Evolutionary conservation across 2,888 invertebrate genomes (phyloP).

Genomic region (Onchidella celtica): DNA sequence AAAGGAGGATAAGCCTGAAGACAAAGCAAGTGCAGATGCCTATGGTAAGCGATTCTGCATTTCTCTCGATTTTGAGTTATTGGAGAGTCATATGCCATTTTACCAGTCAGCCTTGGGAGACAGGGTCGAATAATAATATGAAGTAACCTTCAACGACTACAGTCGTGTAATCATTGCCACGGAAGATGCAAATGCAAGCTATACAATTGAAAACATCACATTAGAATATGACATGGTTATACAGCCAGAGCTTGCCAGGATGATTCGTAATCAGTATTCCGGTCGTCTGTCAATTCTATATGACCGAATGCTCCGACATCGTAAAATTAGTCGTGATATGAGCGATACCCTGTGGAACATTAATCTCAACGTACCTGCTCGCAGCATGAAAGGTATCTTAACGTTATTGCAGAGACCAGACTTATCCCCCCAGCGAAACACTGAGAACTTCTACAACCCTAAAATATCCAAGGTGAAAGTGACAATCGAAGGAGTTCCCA

Average conservation of each 20-base stretch:
- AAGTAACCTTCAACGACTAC: slow-evolving; percentile 46
- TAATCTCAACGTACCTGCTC: not conserved
- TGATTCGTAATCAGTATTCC: too few relatives aligned
- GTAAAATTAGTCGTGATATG: slow-evolving; percentile 1
- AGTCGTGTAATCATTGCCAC: not conserved
- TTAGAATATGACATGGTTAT: slow-evolving; percentile 7
- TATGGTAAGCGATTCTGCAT: slow-evolving; percentile 3
- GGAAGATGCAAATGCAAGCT: slow-evolving; percentile 4
- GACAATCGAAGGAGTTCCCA: slow-evolving; percentile 52
- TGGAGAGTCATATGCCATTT: too few relatives aligned
- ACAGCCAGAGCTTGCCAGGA: too few relatives aligned
- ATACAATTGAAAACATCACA: slow-evolving; percentile 3
- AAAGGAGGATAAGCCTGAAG: not conserved
- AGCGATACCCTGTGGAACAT: slow-evolving; percentile 11
- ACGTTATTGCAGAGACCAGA: not conserved
- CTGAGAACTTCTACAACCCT: not conserved
- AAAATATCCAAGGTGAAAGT: slow-evolving; percentile 53
- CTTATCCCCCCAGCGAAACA: not conserved
- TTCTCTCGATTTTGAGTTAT: not conserved
- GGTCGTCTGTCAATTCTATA: too few relatives aligned
- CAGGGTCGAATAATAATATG: slow-evolving; percentile 9
- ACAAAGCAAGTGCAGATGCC: slow-evolving; percentile 10
- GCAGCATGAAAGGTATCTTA: slow-evolving; percentile 1
- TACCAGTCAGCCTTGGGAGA: not conserved
- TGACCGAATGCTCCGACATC: slow-evolving; percentile 33